These are phyloP conservation scores for Melanostoma mellinum DNA, from an alignment of 2,888 invertebrate species.

Conservation along the genomic window DNA sequence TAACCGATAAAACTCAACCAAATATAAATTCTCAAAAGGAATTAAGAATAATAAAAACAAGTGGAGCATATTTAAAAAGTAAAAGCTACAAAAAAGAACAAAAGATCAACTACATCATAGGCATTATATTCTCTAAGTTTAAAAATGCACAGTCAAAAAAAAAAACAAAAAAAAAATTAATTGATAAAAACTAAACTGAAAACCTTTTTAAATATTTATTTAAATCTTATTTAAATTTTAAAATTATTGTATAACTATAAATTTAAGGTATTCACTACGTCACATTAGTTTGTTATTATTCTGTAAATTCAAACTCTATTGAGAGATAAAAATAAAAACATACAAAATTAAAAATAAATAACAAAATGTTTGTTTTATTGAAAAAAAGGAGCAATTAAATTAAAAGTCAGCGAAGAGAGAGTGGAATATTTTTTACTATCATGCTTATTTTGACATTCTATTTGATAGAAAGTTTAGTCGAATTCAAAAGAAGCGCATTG, in stretches of 20 bases:
- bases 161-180: not conserved
- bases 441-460: not conserved
- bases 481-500: too few relatives aligned
- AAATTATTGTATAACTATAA: slow-evolving; percentile 52
- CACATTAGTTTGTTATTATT: slow-evolving; percentile 70
- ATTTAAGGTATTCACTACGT: slow-evolving; percentile 58
- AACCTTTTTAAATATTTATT: slow-evolving; percentile 45
- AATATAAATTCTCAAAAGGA: slow-evolving; percentile 66
- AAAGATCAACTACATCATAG: slow-evolving; percentile 28
- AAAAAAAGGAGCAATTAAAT: too few relatives aligned
- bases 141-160: slow-evolving; percentile 54
- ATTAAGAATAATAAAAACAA: slow-evolving; percentile 45
- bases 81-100: slow-evolving; percentile 6
- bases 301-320: slow-evolving; percentile 61
- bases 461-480: too few relatives aligned
- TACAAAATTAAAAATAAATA: slow-evolving; percentile 10
- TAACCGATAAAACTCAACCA: slow-evolving; percentile 59
- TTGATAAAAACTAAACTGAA: slow-evolving; percentile 2
- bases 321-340: slow-evolving; percentile 63
- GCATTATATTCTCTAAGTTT: slow-evolving; percentile 62
- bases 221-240: slow-evolving; percentile 45
- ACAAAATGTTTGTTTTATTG: too few relatives aligned
- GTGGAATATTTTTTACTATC: not conserved
- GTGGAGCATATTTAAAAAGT: not conserved
- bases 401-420: not conserved